Evolutionary conservation across 2,797 vertebrate genomes (phyloP), one percentile per base, ranked within the genome.

Genomic region (Philypnodon macrostomus): DNA sequence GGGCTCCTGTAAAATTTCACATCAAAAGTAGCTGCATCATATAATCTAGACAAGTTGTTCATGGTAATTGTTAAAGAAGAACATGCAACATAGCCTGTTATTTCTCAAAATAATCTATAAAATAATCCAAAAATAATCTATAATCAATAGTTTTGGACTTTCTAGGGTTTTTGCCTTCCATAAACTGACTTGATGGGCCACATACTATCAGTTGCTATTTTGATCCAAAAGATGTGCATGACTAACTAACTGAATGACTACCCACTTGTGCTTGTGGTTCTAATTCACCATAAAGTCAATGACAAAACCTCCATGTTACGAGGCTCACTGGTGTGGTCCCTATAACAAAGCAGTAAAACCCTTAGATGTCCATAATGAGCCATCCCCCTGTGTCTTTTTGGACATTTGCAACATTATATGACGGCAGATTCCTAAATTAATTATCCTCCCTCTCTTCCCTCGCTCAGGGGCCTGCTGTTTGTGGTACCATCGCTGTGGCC

Each of bases 401-500:
- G 80, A 79, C 60, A 59, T 58, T 64, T 67, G 70, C n/a, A n/a
- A n/a, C 50, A 49, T 71, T 66, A 49, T 61, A 52, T 50, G 51
- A 64, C 55, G 56, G 67, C 42, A 58, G 56, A 73, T 44, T 45
- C 48, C 37, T 48, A 68, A 53, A 57, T 60, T 59, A 52, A 24
- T 61, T 64, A 59, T 67, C 35, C 52, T 67, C 60, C 48, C 47
- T 68, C 58, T 68, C 53, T 64, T 75, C 53, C 53, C 62, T 72
- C 71, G 66, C 69, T 64, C 53, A 60, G 68, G 77, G 80, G 78
- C 32, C 65, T 79, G 70, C 78, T 81, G 83, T 88, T 84, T 85
- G 87, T 88, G 84, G 86, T 83, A 89, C 80, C 79, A 78, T 82
- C 77, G 67, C 63, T 84, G 75, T 77, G 84, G 84, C 75, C 72